Conservation (phyloP, 2,113 vertebrate species). For the Alethe diademata region DNA sequence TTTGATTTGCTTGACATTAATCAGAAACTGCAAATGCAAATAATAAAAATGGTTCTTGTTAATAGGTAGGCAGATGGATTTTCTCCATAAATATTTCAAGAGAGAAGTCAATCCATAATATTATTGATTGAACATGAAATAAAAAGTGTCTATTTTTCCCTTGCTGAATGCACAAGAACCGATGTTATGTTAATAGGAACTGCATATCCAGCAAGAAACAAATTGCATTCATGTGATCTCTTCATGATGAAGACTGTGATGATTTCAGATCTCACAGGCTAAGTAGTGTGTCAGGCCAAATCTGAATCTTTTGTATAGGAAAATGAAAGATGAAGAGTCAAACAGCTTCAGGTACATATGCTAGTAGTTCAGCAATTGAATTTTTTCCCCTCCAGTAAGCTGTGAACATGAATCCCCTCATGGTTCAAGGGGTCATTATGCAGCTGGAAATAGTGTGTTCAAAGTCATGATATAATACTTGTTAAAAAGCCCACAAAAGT, state of each 20-base stretch:
- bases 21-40: constrained; percentile 11
- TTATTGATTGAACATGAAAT: constrained; percentile 24
- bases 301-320: background rate
- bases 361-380: background rate
- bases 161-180: background rate
- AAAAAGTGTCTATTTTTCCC: background rate
- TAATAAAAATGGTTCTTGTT: constrained; percentile 3
- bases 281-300: background rate
- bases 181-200: background rate
- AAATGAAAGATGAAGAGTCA: background rate
- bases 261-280: background rate
- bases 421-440: background rate
- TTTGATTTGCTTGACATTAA: constrained; percentile 32
- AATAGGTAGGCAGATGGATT: constrained; percentile 5
- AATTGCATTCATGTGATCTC: background rate
- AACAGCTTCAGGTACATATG: background rate
- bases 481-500: background rate
- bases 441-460: background rate
- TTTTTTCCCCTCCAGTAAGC: background rate
- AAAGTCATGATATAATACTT: background rate
- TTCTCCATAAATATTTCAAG: constrained; percentile 53
- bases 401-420: background rate
- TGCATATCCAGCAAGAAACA: background rate
- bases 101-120: constrained; percentile 7
- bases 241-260: background rate